Evolutionary conservation across 2,113 vertebrate genomes (phyloP).

Genomic region (Platanista minor): DNA sequence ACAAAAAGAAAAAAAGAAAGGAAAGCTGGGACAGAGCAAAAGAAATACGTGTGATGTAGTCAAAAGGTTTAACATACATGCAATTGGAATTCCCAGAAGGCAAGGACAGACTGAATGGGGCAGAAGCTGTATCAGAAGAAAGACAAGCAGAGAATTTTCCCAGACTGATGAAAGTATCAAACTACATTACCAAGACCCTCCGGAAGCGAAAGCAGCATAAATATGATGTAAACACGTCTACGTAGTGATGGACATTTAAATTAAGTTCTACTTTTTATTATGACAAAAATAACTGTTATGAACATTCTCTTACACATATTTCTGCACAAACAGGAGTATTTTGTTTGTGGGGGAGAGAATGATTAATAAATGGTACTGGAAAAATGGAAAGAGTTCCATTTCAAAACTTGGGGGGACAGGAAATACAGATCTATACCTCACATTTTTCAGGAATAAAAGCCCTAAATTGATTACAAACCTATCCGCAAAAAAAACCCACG

Average conservation of each 20-base stretch:
- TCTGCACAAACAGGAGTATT: not conserved
- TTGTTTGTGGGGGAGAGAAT: not conserved
- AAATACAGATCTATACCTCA: not conserved
- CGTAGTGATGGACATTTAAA: not conserved
- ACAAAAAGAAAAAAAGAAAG: not conserved
- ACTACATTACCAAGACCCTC: not conserved
- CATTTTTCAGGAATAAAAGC: not conserved
- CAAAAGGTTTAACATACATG: not conserved
- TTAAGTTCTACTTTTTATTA: not conserved
- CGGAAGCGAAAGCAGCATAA: not conserved
- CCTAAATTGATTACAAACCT: not conserved
- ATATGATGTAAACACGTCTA: not conserved
- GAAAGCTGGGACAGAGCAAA: not conserved
- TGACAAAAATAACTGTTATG: not conserved
- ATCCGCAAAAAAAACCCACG: not conserved
- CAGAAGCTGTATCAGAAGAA: not conserved
- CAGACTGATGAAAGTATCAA: not conserved
- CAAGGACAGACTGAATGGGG: not conserved
- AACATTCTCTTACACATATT: not conserved
- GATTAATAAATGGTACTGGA: not conserved
- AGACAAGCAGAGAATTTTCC: not conserved
- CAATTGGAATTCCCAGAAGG: not conserved
- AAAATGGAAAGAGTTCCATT: not conserved
- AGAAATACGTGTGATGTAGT: not conserved
- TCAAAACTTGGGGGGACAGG: not conserved